Evolutionary conservation across 2,113 vertebrate species (phyloP).

Genomic region (Pionites leucogaster): DNA sequence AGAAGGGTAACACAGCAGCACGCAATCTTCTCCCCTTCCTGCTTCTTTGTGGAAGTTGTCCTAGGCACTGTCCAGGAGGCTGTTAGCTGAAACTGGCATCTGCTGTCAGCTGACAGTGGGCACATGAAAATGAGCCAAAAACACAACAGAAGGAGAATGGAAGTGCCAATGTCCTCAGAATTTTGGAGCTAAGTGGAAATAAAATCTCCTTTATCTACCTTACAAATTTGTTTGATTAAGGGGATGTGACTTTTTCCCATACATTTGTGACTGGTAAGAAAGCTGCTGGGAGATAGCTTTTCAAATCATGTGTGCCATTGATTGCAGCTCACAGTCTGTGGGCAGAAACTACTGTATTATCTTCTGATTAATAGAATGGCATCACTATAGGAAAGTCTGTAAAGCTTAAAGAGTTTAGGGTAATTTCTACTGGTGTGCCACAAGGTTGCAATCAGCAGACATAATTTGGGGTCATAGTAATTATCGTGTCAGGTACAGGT

Average conservation of each 20-base stretch:
- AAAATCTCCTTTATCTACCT: constrained; percentile 35
- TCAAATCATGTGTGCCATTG: neutral
- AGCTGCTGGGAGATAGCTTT: constrained; percentile 4
- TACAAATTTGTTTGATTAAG: constrained; percentile 48
- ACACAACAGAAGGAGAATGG: constrained; percentile 50
- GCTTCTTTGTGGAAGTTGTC: constrained; percentile 10
- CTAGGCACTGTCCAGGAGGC: constrained; percentile 23
- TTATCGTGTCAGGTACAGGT: neutral
- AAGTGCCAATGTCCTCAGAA: constrained; percentile 33
- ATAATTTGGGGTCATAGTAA: neutral
- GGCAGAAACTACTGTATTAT: neutral
- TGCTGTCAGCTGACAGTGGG: neutral
- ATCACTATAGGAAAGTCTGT: neutral
- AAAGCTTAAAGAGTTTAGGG: neutral
- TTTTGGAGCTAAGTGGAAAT: neutral
- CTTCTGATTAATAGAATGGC: neutral
- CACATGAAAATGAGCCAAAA: constrained; percentile 33
- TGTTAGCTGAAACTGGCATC: constrained; percentile 10
- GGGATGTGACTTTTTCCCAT: neutral
- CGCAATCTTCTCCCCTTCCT: constrained; percentile 16
- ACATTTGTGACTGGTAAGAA: neutral
- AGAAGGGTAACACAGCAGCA: neutral
- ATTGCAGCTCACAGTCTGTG: neutral
- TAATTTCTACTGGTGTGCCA: neutral
- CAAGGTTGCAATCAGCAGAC: neutral